Conservation (phyloP, 2,113 vertebrate species). For the Eubucco bourcierii region DNA sequence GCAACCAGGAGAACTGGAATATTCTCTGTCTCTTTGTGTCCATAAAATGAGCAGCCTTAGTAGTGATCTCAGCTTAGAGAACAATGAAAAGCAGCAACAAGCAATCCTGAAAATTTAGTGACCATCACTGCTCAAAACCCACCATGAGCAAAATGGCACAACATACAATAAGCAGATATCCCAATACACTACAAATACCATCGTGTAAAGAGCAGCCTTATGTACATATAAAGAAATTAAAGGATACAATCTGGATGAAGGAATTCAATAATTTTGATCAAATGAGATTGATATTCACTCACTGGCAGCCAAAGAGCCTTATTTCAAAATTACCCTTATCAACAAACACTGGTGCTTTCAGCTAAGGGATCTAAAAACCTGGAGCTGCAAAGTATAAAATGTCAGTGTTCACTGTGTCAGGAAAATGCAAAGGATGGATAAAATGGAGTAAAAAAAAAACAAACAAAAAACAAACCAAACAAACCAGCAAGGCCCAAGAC, state of each 20-base stretch:
- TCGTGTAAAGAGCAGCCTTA: not conserved
- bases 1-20: not conserved
- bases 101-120: not conserved
- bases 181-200: not conserved
- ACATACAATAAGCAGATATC: not conserved
- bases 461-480: no score
- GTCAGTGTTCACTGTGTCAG: not conserved
- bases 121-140: not conserved
- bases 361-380: not conserved
- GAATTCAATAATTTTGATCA: slow-evolving; percentile 5
- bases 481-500: not conserved
- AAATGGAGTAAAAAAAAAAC: no score
- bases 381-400: not conserved
- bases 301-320: not conserved
- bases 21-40: not conserved
- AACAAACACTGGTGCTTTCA: not conserved
- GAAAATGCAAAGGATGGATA: not conserved
- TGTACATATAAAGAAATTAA: not conserved
- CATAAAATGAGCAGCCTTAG: not conserved
- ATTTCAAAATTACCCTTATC: slow-evolving; percentile 39
- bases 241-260: not conserved
- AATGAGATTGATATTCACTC: slow-evolving; percentile 28
- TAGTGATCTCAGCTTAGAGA: not conserved
- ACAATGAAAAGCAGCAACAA: not conserved
- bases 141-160: not conserved